Base-by-base conservation (phyloP, 2,113 vertebrate genomes). In the Antechinus flavipes region DNA sequence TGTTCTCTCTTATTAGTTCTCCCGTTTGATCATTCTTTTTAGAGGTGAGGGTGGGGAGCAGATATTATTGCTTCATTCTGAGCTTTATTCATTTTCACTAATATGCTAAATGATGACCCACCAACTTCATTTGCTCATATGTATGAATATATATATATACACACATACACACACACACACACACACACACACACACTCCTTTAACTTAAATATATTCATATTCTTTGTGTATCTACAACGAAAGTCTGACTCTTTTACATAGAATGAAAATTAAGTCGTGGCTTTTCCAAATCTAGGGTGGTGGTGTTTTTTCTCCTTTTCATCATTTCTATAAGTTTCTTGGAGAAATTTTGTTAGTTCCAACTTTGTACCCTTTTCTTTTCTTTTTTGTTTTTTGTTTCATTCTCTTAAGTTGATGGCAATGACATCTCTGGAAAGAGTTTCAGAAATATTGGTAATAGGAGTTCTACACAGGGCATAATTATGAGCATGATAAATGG, bases 391-490 rank as follows among this genome's bases (percentile, higher is more conserved):
- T 52, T 99, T 99, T 99, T 99, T 0, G 99, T 98, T 98, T 99
- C 99, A 0, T 99, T 99, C 98, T 99, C 99, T 90, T 99, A 99
- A 0, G 99, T 99, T 1, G 99, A 99, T 91, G 99, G 99, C 98
- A 99, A 98, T 99, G 50, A 52, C 50, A 99, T 99, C 68, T 99
- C 99, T 89, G 99, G 99, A 93, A 99, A 99, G 94, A 99, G 99
- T 96, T 99, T 99, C 96, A 99, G 97, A 98, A 99, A 99, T 3
- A 99, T 98, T 0, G 99, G 99, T 6, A 99, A 98, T 92, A 99
- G 99, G 84, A 99, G 99, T 97, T 99, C 99, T 99, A 99, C 99
- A 98, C 99, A 99, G 68, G 99, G 99, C 42, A 99, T 99, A 6
- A 99, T 99, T 98, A 99, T 97, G 91, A 99, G 99, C 93, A 99